Evolutionary conservation across 2,113 vertebrate species (phyloP).

Genomic region (Ochotona princeps): DNA sequence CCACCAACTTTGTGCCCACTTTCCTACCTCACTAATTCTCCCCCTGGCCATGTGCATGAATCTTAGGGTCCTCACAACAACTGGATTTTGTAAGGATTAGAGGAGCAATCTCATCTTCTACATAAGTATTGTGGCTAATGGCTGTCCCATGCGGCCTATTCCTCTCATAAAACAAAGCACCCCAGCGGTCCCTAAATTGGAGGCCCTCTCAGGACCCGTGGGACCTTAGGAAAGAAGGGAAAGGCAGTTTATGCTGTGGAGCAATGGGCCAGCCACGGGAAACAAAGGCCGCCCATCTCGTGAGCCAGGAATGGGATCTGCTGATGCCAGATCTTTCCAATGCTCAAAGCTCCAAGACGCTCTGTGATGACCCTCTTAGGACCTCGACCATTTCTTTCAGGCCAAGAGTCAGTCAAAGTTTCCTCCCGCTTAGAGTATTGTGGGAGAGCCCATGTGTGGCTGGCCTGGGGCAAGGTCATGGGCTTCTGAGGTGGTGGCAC

Average conservation of each 20-base stretch:
- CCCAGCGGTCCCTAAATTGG: background rate
- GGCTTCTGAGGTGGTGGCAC: background rate
- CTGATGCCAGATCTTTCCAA: background rate
- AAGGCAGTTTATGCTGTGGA: background rate
- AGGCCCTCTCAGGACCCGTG: background rate
- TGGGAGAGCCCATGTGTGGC: no score
- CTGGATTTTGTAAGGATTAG: background rate
- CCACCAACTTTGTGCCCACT: background rate
- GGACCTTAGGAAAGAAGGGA: background rate
- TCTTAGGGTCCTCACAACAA: background rate
- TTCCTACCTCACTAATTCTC: background rate
- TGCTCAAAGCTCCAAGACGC: background rate
- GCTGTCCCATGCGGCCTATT: background rate
- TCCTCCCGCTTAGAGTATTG: background rate
- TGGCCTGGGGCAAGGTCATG: background rate
- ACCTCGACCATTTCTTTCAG: background rate
- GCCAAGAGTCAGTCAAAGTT: background rate
- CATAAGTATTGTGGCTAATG: background rate
- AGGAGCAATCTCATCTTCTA: background rate
- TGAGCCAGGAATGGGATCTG: background rate
- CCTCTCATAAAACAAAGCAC: background rate
- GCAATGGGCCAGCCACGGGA: fast-evolving
- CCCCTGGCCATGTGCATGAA: background rate
- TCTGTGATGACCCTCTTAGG: background rate
- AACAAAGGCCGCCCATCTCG: fast-evolving